phyloP scores from a whole-genome alignment of 2,888 invertebrate species.

The Glyphotaelius pellucidus region DNA sequence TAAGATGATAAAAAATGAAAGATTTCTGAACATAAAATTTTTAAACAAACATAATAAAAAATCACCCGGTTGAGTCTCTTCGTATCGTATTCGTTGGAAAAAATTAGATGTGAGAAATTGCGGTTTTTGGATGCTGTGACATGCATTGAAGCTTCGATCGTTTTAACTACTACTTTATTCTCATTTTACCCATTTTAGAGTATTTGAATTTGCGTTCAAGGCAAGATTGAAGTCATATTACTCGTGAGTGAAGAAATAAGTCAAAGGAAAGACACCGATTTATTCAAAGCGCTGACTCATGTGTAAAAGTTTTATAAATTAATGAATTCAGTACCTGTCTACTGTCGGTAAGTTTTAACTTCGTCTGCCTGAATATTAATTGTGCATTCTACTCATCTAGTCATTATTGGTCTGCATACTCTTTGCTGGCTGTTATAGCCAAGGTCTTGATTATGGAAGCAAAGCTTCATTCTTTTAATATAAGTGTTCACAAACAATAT shows the following conservation, averaged over 20 bases:
- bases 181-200: background rate
- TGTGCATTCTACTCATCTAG: no score
- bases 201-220: background rate
- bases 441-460: no score
- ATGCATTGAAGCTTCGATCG: background rate
- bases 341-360: no score
- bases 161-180: background rate
- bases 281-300: background rate
- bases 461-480: no score
- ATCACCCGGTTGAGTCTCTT: no score
- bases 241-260: background rate
- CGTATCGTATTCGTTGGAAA: no score
- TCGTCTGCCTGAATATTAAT: no score
- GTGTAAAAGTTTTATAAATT: no score
- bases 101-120: background rate
- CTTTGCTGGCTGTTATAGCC: no score
- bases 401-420: no score
- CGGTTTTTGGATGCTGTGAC: background rate
- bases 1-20: background rate
- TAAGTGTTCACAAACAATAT: no score
- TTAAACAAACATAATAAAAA: background rate
- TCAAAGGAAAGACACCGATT: background rate
- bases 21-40: background rate
- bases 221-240: background rate
- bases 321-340: no score